phyloP scores from a whole-genome alignment of 2,113 vertebrate species.

The Pagrus major region DNA sequence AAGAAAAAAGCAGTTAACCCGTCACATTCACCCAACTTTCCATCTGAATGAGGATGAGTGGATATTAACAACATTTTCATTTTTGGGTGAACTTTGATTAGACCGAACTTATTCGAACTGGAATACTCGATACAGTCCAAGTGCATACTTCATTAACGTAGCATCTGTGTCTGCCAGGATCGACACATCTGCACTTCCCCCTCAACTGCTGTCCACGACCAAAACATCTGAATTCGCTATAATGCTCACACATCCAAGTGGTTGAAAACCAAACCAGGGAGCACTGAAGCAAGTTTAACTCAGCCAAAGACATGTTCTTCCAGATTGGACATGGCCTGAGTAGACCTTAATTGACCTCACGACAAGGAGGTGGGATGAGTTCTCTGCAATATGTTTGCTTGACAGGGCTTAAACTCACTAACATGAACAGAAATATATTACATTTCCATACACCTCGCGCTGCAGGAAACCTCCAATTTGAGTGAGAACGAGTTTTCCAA shows the following conservation, averaged over 20 bases:
- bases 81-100: neutral
- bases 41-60: no score
- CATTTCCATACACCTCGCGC: neutral
- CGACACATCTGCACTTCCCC: slow-evolving; percentile 4
- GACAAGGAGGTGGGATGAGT: neutral
- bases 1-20: no score
- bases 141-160: slow-evolving; percentile 2
- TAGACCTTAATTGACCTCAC: slow-evolving; percentile 42
- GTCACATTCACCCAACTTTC: no score
- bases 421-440: slow-evolving; percentile 23
- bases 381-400: neutral
- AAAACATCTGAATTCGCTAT: slow-evolving; percentile 34
- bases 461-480: slow-evolving; percentile 55
- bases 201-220: slow-evolving; percentile 3
- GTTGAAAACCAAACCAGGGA: slow-evolving; percentile 11
- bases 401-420: slow-evolving; percentile 25
- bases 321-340: slow-evolving; percentile 24
- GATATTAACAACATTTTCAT: no score
- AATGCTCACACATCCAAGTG: slow-evolving; percentile 24
- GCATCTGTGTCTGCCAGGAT: slow-evolving; percentile 12
- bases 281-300: slow-evolving; percentile 5
- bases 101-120: neutral
- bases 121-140: neutral
- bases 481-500: slow-evolving; percentile 30
- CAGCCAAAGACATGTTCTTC: slow-evolving; percentile 31